Base-by-base conservation (phyloP, 2,888 invertebrate species). In the Polyommatus iphigenia region DNA sequence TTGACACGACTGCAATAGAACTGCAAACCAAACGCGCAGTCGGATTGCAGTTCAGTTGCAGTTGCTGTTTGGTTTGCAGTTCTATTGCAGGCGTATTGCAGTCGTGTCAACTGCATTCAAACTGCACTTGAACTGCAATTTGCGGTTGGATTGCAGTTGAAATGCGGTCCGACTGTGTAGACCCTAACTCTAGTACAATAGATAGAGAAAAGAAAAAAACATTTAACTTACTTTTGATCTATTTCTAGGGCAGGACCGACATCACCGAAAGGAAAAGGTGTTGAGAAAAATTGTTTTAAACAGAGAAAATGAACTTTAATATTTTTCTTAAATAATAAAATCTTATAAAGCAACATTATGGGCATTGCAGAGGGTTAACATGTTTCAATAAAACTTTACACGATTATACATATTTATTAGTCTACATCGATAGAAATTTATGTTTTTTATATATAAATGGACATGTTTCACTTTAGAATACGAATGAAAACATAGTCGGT, bases 321-420 rank as follows among this genome's bases (percentile, higher is more conserved):
- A 50, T 75, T 75, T 75, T 50, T 46, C 50, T 73, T 73, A 24
- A 24, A 73, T 46, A 73, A 73, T 46, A 46, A 73, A 73, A 50
- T 46, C 46, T 75, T 75, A 50, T 75, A 75, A 75, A 75, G 75
- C 73, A 73, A 73, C 18, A 54, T 75, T 54, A n/a, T 75, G 75
- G 54, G 75, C 75, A 75, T 77, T 67, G 62, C 29, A 36, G 41
- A 13, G 77, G 62, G 36, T 76, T 78, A 78, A 67, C 78, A 81
- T 78, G 78, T 88, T 89, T 89, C 88, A 91, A 89, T 92, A 92
- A 91, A 92, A 90, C 90, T 91, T 90, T 92, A 90, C 91, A 92
- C 89, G 92, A 91, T 91, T 90, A 90, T 89, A 90, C 86, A 88
- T 88, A 87, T 89, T 85, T 85, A 84, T 87, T 87, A 87, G 86